A percentile compares a stretch with the other conserved stretches of the same genome.
phyloP scores from a whole-genome alignment of 2,113 vertebrate species.

The Eira barbara region DNA sequence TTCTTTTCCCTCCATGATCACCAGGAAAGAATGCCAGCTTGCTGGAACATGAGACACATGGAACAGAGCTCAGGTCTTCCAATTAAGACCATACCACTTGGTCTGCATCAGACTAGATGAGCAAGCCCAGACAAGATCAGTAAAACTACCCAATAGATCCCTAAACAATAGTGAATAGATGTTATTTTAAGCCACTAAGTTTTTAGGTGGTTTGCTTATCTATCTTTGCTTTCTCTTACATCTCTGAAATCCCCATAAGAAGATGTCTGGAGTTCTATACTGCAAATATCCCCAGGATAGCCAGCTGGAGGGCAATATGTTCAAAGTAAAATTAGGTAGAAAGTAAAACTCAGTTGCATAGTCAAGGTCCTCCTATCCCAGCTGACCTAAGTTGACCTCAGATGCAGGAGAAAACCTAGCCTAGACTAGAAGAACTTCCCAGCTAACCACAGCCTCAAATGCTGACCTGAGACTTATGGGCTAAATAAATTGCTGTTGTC shows the following conservation, averaged over 20 bases:
- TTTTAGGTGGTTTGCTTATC: not conserved
- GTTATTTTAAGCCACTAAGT: not conserved
- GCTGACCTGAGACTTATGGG: not conserved
- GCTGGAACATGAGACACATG: not conserved
- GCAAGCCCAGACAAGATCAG: not conserved
- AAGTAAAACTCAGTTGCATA: not conserved
- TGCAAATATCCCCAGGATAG: not conserved
- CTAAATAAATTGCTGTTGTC: not conserved
- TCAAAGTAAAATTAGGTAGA: not conserved
- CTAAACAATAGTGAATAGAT: no score
- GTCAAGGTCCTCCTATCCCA: not conserved
- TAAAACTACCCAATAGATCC: not conserved
- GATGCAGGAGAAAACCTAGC: not conserved
- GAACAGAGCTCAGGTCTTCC: not conserved
- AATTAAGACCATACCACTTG: not conserved
- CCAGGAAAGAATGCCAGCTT: not conserved
- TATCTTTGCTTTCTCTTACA: not conserved
- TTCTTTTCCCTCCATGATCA: not conserved
- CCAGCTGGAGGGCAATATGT: not conserved
- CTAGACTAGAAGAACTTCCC: not conserved
- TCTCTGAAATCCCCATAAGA: not conserved
- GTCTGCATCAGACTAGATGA: not conserved
- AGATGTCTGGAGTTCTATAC: not conserved
- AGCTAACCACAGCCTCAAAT: not conserved
- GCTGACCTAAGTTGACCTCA: not conserved